Conservation (phyloP, 30 jellyfish, hydroid and myxozoan species). For the Turritopsis dohrnii region DNA sequence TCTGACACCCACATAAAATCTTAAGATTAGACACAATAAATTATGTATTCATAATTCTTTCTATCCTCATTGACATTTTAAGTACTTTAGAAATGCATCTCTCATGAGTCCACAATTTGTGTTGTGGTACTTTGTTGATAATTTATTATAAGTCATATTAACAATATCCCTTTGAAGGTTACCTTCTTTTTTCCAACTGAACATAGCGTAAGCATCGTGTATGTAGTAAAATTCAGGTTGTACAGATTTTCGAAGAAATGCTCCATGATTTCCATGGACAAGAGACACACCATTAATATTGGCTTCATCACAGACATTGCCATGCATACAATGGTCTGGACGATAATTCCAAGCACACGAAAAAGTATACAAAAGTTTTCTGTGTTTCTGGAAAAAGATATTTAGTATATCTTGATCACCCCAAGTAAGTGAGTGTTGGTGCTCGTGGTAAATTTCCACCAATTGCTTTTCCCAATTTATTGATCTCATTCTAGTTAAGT, state of each 20-base stretch:
- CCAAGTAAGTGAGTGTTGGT: conserved; percentile 52
- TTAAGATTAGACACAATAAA: background rate
- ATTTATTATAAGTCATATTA: background rate
- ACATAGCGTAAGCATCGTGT: conserved; percentile 37
- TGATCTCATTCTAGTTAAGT: conserved; percentile 73
- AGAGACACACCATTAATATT: conserved; percentile 49
- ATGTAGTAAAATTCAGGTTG: conserved; percentile 74
- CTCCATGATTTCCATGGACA: conserved; percentile 80
- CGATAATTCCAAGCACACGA: conserved; percentile 94
- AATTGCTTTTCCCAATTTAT: conserved; percentile 47
- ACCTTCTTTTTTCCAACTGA: background rate
- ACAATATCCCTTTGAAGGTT: background rate
- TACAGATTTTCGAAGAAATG: conserved; percentile 45
- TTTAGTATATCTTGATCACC: conserved; percentile 88
- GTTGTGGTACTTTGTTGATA: background rate
- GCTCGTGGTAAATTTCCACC: conserved; percentile 40
- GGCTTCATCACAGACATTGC: conserved; percentile 69
- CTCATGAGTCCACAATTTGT: background rate
- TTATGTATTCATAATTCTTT: background rate
- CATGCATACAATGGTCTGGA: conserved; percentile 83
- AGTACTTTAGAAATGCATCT: background rate
- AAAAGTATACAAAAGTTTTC: conserved; percentile 47
- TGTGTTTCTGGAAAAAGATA: conserved; percentile 62
- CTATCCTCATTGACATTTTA: background rate
- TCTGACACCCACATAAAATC: background rate